Percentiles rank a stretch among this genome's conserved stretches.
These are phyloP conservation scores for Molothrus aeneus DNA, from an alignment of 2,797 vertebrate genomes.

Conservation along the genomic window DNA sequence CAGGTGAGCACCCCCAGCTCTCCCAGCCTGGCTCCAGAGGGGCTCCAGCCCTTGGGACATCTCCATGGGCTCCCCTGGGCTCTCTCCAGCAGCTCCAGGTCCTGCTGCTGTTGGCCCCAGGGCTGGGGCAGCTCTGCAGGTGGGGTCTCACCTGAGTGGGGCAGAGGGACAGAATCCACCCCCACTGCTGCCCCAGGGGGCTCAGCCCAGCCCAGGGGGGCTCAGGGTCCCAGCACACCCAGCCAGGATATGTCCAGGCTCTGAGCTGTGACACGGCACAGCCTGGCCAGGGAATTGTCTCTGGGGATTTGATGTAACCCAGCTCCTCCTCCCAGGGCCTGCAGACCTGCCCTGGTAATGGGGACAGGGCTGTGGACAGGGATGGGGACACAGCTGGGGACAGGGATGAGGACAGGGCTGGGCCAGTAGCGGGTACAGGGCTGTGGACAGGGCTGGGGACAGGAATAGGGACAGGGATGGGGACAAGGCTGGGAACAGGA, in stretches of 20 bases:
- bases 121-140: background rate
- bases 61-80: accelerated
- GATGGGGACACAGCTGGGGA: background rate
- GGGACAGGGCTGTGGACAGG: background rate
- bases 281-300: background rate
- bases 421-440: accelerated
- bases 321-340: background rate
- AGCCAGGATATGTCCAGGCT: accelerated
- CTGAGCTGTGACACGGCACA: background rate
- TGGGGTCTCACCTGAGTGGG: background rate
- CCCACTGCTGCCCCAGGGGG: background rate
- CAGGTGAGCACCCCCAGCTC: background rate
- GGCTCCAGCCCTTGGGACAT: background rate
- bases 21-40: background rate
- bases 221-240: background rate
- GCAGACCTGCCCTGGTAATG: background rate
- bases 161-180: background rate
- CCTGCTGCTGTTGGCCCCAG: background rate
- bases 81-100: background rate
- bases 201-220: background rate
- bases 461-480: too few relatives aligned
- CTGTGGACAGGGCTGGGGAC: too few relatives aligned
- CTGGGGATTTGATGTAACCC: background rate
- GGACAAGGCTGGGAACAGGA: too few relatives aligned
- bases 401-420: too few relatives aligned